Evolutionary conservation across 2,113 vertebrate genomes (phyloP).

Genomic region (Scytalopus superciliaris): DNA sequence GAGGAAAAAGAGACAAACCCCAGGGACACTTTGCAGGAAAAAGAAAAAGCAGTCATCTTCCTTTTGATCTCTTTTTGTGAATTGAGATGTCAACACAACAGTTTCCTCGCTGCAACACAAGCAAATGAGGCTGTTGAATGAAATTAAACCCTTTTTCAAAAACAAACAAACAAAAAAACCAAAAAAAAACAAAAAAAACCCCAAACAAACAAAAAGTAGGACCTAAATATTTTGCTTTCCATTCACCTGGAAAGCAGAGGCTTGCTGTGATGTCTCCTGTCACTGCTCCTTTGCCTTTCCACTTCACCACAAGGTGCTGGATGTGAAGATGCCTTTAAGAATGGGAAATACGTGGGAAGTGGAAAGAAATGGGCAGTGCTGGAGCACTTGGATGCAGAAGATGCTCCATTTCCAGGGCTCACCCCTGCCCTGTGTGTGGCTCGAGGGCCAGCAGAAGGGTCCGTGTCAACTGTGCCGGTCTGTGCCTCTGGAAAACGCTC

Average conservation of each 20-base stretch:
- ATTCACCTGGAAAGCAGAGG: background rate
- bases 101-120: background rate
- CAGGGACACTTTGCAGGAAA: background rate
- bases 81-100: background rate
- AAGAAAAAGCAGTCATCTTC: background rate
- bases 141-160: background rate
- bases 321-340: background rate
- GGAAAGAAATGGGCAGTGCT: too few relatives aligned
- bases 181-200: background rate
- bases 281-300: background rate
- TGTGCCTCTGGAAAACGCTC: background rate
- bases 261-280: background rate
- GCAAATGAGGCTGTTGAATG: background rate
- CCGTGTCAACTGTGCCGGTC: background rate
- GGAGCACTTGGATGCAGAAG: background rate
- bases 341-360: rapidly evolving
- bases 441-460: background rate
- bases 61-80: background rate
- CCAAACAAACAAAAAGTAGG: background rate
- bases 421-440: background rate
- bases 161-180: background rate
- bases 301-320: background rate
- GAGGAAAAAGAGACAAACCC: background rate
- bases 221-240: background rate
- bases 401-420: background rate